Evolutionary conservation across 2,797 vertebrate genomes (phyloP), one percentile per base, ranked within the genome.

Genomic region (Clangula hyemalis): DNA sequence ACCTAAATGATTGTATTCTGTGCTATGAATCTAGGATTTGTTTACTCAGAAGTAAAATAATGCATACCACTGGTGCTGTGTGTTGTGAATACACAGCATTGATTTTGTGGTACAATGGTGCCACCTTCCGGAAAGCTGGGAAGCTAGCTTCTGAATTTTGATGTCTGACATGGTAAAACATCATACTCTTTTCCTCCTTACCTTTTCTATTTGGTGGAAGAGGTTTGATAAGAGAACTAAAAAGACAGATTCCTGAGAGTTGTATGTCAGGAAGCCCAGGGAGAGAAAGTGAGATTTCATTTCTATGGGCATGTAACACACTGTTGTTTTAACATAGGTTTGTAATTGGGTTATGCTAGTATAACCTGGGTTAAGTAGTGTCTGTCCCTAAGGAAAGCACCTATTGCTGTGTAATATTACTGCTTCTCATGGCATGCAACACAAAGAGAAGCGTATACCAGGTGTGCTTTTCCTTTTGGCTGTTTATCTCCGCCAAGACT

Each of bases 121-220:
- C 82, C 91, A 91, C n/a, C 87, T 96, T 41, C 75, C 92, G 94
- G 87, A 71, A 74, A 69, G 3, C 11, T 74, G 19, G 3, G 25
- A 36, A 28, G 7, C 15, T 27, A 34, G 21, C 13, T 51, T 39
- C 36, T 90, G 51, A 41, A 6, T 74, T 89, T 57, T 64, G 8
- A 10, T 79, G 5, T 13, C 57, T 74, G 21, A 69, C 7, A 68
- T 77, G 11, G 47, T 5, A 16, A 25, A 68, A 27, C 6, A 6
- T 53, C 3, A 18, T 51, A 32, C 2, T n/a, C 15, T 89, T 82
- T 82, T 3, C 2, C 2, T 85, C 24, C 8, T 65, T 78, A 39
- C 3, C 41, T 79, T 70, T 87, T 73, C 8, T 82, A 7, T 57
- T 47, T 24, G 8, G 3, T 83, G 25, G 36, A 41, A 56, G 84